phyloP scores from a whole-genome alignment of 1,140 invertebrate genomes.

The Trichonephila clavipes region DNA sequence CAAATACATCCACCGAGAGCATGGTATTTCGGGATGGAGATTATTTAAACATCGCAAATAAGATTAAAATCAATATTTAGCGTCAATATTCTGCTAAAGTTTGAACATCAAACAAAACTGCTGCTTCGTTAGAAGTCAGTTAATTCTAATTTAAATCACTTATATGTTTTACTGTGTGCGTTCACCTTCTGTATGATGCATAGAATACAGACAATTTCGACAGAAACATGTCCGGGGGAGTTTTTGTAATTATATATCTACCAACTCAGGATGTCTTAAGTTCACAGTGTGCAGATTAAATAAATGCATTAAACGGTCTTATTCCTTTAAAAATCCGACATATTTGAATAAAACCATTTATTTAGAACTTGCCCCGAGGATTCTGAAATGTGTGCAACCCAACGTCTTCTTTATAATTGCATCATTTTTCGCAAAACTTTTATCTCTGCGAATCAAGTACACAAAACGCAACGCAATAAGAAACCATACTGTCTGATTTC shows the following conservation, averaged over 20 bases:
- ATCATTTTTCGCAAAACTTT: background rate
- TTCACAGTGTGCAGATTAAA: background rate
- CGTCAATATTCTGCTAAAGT: background rate
- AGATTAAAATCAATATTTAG: background rate
- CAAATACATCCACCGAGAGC: no score
- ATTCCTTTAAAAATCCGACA: background rate
- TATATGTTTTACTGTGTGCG: background rate
- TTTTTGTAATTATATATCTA: background rate
- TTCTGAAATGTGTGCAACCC: background rate
- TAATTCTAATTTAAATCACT: background rate
- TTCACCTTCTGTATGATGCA: background rate
- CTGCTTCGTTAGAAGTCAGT: background rate
- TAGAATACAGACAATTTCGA: background rate
- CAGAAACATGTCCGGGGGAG: background rate
- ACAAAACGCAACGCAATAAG: background rate
- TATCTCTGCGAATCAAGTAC: constrained; percentile 10
- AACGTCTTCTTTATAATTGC: background rate
- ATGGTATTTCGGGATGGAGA: background rate
- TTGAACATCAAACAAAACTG: background rate
- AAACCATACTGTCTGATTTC: background rate
- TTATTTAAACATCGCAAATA: background rate
- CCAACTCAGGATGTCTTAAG: background rate
- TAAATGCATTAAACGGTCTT: background rate
- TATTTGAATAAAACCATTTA: constrained; percentile 24
- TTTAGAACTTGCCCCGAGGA: background rate